Base-by-base conservation (phyloP, 2,113 vertebrate species). In the Hydrolagus affinis region DNA sequence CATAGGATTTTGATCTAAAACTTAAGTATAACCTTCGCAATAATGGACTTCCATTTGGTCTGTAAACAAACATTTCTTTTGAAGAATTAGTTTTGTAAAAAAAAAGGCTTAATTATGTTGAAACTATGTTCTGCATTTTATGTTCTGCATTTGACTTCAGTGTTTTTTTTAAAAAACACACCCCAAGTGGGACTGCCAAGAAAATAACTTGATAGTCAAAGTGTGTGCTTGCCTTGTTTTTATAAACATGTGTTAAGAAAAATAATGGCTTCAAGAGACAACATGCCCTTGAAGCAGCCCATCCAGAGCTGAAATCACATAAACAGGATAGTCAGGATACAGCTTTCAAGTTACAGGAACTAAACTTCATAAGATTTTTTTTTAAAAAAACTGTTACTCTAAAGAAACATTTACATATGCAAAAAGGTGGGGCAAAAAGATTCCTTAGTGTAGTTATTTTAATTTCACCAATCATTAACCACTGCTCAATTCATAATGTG, bases 351-450 rank as follows among this genome's bases (percentile, higher is more conserved):
- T 11, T 66, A 66, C n/a, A 83, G 17, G 15, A 83, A 83, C 62
- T 83, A 78, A 59, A 62, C 14, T 32, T 66, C 32, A 28, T 83
- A 66, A 17, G 25, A 15, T 32, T 68, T 66, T n/a, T 56, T 75
- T 56, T 66, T n/a, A n/a, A n/a, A n/a, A n/a, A 32, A 83, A 44
- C 44, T 44, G 44, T 44, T 44, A 44, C 66, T 66, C 17, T 83
- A 83, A 83, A 83, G 78, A 83, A 60, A 83, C 21, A 83, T 66
- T n/a, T 83, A 66, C 62, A 66, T 30, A 66, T 83, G 64, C 25
- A 83, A 72, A 83, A 66, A 30, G 60, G 15, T 83, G 78, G 78
- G 28, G n/a, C 15, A 44, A 44, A 44, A 44, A 44, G 44, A 44
- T 44, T 44, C 44, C 44, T 44, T 44, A 44, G 44, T 44, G 44